phyloP scores from a whole-genome alignment of 2,797 vertebrate genomes.

The Apogon hyalosoma region DNA sequence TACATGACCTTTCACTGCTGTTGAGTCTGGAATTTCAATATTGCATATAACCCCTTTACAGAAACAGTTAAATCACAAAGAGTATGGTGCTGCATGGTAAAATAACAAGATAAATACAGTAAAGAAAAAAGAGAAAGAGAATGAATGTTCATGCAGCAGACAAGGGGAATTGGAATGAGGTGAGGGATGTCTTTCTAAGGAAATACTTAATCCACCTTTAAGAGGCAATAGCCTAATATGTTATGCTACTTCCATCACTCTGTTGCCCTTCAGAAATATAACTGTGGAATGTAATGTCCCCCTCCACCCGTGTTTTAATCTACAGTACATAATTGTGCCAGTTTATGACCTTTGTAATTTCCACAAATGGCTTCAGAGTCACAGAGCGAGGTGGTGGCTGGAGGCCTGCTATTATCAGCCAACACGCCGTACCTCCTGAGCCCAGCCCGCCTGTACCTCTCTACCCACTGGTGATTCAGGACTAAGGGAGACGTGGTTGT shows the following conservation, averaged over 20 bases:
- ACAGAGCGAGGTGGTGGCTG: slow-evolving; percentile 31
- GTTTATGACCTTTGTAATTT: slow-evolving; percentile 49
- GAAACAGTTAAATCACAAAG: too few relatives aligned
- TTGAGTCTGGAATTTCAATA: too few relatives aligned
- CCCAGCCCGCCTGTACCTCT: not conserved
- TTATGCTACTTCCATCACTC: slow-evolving; percentile 44
- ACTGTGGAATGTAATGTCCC: slow-evolving; percentile 52
- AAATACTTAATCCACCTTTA: too few relatives aligned
- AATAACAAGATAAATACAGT: too few relatives aligned
- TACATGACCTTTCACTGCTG: too few relatives aligned
- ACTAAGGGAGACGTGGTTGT: slow-evolving; percentile 4
- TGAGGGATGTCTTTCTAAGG: too few relatives aligned
- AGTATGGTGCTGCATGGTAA: too few relatives aligned
- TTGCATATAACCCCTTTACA: too few relatives aligned
- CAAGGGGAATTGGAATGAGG: too few relatives aligned
- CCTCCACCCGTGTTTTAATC: slow-evolving; percentile 55
- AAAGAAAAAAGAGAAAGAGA: too few relatives aligned
- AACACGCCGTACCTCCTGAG: slow-evolving; percentile 18
- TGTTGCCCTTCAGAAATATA: slow-evolving; percentile 51
- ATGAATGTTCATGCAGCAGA: too few relatives aligned
- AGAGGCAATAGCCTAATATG: slow-evolving; percentile 61
- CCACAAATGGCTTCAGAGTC: slow-evolving; percentile 37
- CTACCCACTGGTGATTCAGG: slow-evolving; percentile 13
- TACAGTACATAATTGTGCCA: slow-evolving; percentile 28
- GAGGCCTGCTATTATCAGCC: slow-evolving; percentile 26